phyloP scores from a whole-genome alignment of 1,140 invertebrate genomes.

The Drosophila sp. region DNA sequence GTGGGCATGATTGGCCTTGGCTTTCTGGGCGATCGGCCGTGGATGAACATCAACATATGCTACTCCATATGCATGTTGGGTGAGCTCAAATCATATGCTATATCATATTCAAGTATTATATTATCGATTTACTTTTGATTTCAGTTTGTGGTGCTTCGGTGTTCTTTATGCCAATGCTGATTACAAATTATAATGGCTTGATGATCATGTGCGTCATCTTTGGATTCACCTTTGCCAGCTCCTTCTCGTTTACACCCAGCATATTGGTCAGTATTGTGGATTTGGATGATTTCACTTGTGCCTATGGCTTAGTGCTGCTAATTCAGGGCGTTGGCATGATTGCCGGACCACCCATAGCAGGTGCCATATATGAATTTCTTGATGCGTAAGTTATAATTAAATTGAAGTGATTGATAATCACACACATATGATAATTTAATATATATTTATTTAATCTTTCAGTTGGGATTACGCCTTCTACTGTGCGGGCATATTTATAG shows the following conservation, averaged over 20 bases:
- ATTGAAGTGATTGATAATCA: too few relatives aligned
- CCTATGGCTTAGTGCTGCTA: conserved; percentile 93
- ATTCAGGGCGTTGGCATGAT: conserved; percentile 91
- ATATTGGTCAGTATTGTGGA: conserved; percentile 88
- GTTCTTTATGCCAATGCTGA: conserved; percentile 89
- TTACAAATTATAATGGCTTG: conserved; percentile 87
- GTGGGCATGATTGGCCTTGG: conserved; percentile 95
- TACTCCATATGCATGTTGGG: conserved; percentile 90
- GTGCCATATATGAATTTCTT: conserved; percentile 84
- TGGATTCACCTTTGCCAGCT: conserved; percentile 93
- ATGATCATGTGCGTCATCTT: conserved; percentile 88
- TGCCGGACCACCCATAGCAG: conserved; percentile 87
- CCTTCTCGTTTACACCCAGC: conserved; percentile 94
- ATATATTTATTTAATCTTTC: conserved; percentile 2
- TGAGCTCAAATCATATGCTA: conserved; percentile 41
- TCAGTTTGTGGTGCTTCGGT: conserved; percentile 89
- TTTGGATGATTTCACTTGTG: conserved; percentile 91
- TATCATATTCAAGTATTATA: neutral
- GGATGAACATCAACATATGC: conserved; percentile 93
- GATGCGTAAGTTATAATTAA: conserved; percentile 57
- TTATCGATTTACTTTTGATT: conserved; percentile 2
- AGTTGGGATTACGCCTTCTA: conserved; percentile 89
- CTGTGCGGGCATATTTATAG: conserved; percentile 93
- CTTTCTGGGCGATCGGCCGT: conserved; percentile 94
- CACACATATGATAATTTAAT: too few relatives aligned